These are phyloP conservation scores for Cheilosia urbana DNA, from an alignment of 2,888 invertebrate species.

Conservation along the genomic window DNA sequence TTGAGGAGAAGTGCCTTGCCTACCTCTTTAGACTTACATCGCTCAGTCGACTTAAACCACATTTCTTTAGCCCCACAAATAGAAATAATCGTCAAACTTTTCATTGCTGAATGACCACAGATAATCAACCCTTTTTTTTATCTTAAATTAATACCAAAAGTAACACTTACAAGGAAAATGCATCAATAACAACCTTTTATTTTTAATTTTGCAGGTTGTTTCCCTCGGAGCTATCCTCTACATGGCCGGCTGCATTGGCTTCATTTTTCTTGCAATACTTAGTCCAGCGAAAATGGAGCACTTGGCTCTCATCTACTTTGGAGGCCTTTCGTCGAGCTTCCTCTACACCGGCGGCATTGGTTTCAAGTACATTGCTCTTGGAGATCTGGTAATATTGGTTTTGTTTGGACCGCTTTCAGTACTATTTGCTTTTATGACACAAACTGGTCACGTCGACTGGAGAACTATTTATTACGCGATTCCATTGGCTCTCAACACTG, in stretches of 20 bases:
- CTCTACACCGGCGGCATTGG: slow-evolving; percentile 98
- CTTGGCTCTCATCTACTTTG: slow-evolving; percentile 96
- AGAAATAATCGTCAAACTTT: no score
- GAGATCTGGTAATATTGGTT: slow-evolving; percentile 95
- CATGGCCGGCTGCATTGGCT: slow-evolving; percentile 92
- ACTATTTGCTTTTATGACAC: slow-evolving; percentile 95
- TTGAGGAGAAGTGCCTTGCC: no score
- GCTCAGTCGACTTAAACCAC: no score
- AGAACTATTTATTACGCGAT: slow-evolving; percentile 96
- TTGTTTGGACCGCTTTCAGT: slow-evolving; percentile 98
- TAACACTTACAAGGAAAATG: background rate
- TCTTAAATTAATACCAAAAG: background rate
- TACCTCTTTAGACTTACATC: no score
- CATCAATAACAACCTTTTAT: background rate
- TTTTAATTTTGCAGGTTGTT: slow-evolving; percentile 87
- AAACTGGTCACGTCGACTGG: slow-evolving; percentile 96
- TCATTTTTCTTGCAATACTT: slow-evolving; percentile 89
- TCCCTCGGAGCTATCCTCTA: slow-evolving; percentile 95
- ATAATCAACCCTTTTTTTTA: background rate
- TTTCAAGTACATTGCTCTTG: slow-evolving; percentile 96
- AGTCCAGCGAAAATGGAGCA: slow-evolving; percentile 98
- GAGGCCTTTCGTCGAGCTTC: slow-evolving; percentile 96
- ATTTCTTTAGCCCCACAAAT: no score
- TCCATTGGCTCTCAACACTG: slow-evolving; percentile 96
- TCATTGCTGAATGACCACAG: background rate